A percentile compares a stretch with the other conserved stretches of the same genome.
Conservation (phyloP, 2,113 vertebrate genomes). For the Tupaia chinensis region DNA sequence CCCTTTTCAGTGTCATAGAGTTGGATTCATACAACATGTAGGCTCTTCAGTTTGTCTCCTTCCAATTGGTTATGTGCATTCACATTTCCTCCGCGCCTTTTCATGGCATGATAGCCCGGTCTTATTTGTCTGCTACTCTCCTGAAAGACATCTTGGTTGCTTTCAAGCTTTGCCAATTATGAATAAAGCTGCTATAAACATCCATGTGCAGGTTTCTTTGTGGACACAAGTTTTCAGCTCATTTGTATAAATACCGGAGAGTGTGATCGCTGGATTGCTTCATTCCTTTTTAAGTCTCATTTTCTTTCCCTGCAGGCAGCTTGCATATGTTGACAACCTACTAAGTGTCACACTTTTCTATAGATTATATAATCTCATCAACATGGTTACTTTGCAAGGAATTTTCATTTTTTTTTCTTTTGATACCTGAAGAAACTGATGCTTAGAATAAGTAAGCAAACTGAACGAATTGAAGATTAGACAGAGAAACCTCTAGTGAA, state of each 20-base stretch:
- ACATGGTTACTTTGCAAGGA: not conserved
- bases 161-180: not conserved
- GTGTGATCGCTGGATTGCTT: not conserved
- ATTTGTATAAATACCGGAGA: not conserved
- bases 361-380: not conserved
- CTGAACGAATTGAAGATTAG: slow-evolving; percentile 39
- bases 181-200: not conserved
- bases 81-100: not conserved
- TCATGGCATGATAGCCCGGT: not conserved
- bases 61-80: not conserved
- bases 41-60: not conserved
- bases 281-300: not conserved
- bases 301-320: not conserved
- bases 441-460: not conserved
- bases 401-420: not conserved
- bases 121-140: not conserved
- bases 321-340: not conserved
- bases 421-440: not conserved
- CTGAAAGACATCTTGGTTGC: not conserved
- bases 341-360: not conserved
- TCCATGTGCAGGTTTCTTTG: not conserved
- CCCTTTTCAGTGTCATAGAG: not conserved
- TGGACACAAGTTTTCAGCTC: not conserved
- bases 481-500: not conserved
- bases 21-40: not conserved